A percentile compares a stretch with the other conserved stretches of the same genome.
These are phyloP conservation scores for Mergus octosetaceus DNA, from an alignment of 2,797 vertebrate species.

Conservation along the genomic window DNA sequence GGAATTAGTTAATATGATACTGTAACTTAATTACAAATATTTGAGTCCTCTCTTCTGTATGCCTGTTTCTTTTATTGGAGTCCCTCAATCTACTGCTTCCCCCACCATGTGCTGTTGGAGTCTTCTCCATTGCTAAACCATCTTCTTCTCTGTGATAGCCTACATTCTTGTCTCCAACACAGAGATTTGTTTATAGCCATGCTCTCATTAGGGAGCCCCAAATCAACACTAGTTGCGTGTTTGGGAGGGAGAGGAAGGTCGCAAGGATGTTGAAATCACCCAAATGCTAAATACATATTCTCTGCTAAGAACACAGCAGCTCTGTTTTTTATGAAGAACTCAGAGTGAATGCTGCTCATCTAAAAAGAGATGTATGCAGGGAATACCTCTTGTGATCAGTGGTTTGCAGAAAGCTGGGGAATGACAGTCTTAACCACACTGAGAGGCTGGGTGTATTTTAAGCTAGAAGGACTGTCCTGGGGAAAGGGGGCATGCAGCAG, in stretches of 20 bases:
- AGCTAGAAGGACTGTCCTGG: background rate
- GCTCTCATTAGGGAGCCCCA: background rate
- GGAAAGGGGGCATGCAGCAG: background rate
- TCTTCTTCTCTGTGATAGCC: background rate
- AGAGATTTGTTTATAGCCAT: background rate
- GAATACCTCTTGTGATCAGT: background rate
- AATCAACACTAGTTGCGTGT: background rate
- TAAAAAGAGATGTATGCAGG: background rate
- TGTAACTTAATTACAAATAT: background rate
- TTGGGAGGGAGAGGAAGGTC: background rate
- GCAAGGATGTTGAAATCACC: background rate
- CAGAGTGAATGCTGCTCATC: background rate
- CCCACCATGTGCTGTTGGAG: background rate
- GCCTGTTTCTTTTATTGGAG: background rate
- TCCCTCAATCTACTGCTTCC: background rate
- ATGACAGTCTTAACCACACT: background rate
- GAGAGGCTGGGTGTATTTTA: constrained; percentile 2
- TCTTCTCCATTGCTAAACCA: background rate
- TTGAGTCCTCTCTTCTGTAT: background rate
- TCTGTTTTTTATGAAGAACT: background rate
- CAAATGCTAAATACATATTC: background rate
- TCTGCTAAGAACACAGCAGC: background rate
- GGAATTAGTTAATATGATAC: background rate
- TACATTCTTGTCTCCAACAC: background rate
- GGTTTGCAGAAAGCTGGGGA: background rate